phyloP scores from a whole-genome alignment of 2,797 vertebrate genomes.

The Cynopterus sphinx region DNA sequence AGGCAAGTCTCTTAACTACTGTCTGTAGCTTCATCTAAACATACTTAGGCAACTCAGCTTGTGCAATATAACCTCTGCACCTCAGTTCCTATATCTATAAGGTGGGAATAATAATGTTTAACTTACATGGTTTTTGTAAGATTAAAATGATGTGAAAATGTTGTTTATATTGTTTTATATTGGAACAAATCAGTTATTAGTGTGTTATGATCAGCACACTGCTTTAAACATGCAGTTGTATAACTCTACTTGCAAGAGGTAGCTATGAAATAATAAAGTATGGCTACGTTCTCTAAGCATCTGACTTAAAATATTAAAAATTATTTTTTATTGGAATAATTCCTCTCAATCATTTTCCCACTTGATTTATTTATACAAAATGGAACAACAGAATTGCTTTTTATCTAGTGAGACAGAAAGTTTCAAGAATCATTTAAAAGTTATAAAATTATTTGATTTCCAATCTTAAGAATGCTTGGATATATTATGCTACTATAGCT shows the following conservation, averaged over 20 bases:
- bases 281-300: neutral
- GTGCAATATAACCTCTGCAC: neutral
- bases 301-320: neutral
- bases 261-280: neutral
- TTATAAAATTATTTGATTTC: conserved; percentile 6
- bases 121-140: neutral
- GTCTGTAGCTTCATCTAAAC: neutral
- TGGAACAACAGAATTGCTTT: neutral
- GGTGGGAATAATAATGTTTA: neutral
- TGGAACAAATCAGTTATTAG: neutral
- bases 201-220: neutral
- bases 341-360: neutral
- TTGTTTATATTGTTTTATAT: neutral
- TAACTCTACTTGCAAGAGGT: neutral
- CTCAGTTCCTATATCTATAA: neutral
- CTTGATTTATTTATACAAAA: neutral
- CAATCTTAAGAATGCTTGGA: neutral
- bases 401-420: neutral
- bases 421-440: conserved; percentile 16
- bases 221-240: neutral
- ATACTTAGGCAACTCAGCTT: neutral
- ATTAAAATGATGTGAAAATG: neutral
- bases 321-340: neutral
- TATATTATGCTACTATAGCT: neutral
- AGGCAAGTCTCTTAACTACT: neutral